Evolutionary conservation across 2,113 vertebrate species (phyloP), one percentile per base, ranked within the genome.

Genomic region (Hystrix cristata): DNA sequence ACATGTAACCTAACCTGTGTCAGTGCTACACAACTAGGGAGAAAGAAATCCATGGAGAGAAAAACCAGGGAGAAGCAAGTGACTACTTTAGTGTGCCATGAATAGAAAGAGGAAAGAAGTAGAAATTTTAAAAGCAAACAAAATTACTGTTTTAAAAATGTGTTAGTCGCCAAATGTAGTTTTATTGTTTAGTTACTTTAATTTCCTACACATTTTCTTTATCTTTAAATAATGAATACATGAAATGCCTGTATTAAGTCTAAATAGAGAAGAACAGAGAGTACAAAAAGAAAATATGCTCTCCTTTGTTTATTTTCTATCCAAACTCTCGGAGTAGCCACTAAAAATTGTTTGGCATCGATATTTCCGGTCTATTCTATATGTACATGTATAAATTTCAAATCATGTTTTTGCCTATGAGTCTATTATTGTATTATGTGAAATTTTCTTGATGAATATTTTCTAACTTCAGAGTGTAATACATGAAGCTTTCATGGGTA

Each of bases 31-130:
- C 46, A 89, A 85, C 14, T 19, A 91, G 62, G 29, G 86, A 87
- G 79, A 53, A 78, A 82, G 16, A 87, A 80, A 79, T 64, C 51
- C 72, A 12, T 19, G 57, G 6, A 87, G 27, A 81, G 19, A 86
- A 91, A 95, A 95, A 76, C 57, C 83, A 38, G 27, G 31, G 86
- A 96, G 91, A 62, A 29, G 8, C 79, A 93, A 85, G 46, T 87
- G 31, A 69, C 27, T 72, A 67, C 10, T 34, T 87, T 3, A 67
- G 2, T 80, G 34, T 31, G 67, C 48, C 71, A 43, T 43, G 16
- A 95, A 71, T 31, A 92, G 51, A 91, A 88, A 67, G 4, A 14
- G 23, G 34, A 14, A 48, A 57, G 13, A 53, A 69, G 16, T 27
- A 57, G 65, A 69, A 19, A 38, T 46, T 65, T 5, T 31, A 29